Percentiles rank a stretch among this genome's conserved stretches.
Evolutionary conservation across 2,113 vertebrate species (phyloP).

Genomic region (Ochotona princeps): DNA sequence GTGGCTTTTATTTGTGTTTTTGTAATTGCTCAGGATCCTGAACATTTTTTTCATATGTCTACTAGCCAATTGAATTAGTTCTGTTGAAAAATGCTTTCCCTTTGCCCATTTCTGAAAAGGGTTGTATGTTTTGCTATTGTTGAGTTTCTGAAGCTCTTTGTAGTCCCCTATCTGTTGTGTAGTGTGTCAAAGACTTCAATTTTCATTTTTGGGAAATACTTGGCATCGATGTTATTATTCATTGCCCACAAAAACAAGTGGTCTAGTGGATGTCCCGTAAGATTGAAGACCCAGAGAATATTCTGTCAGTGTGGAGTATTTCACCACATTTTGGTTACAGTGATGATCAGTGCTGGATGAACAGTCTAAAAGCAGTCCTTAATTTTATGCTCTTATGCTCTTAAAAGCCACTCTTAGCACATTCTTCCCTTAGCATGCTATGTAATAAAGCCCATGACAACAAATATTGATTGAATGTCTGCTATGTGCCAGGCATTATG

Average conservation of each 20-base stretch:
- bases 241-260: not conserved
- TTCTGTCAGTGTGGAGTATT: not conserved
- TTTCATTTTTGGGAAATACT: not conserved
- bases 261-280: not conserved
- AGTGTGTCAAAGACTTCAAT: not conserved
- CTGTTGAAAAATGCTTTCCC: too few relatives aligned
- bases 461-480: not conserved
- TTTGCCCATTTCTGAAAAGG: too few relatives aligned
- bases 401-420: not conserved
- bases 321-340: not conserved
- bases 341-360: not conserved
- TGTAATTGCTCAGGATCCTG: too few relatives aligned
- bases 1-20: too few relatives aligned
- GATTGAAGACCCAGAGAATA: not conserved
- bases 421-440: not conserved
- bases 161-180: too few relatives aligned
- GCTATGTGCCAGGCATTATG: not conserved
- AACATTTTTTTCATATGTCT: too few relatives aligned
- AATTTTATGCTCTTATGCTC: not conserved
- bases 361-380: not conserved
- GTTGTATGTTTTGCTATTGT: too few relatives aligned
- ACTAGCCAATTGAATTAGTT: too few relatives aligned
- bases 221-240: not conserved
- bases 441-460: not conserved
- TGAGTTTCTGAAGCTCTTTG: too few relatives aligned